Percentiles rank a stretch among this genome's conserved stretches.
Conservation (phyloP, 2,113 vertebrate species). For the Tyto alba region DNA sequence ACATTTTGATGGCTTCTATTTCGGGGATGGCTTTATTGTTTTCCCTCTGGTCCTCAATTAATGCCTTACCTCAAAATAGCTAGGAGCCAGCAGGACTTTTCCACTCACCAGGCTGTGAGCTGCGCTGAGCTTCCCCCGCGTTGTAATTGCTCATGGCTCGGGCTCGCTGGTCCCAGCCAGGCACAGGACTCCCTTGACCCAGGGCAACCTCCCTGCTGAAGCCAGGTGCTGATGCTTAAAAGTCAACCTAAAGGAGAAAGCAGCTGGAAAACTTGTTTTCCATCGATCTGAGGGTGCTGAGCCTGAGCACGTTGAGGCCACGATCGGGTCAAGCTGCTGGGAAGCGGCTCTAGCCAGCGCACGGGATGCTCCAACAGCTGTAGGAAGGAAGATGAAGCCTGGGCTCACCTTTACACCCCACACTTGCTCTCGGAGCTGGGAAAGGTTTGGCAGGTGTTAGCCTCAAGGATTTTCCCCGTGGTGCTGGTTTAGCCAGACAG, state of each 20-base stretch:
- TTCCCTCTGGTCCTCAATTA: constrained; percentile 29
- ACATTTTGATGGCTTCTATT: constrained; percentile 32
- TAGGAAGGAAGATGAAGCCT: neutral
- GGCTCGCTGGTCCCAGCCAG: neutral
- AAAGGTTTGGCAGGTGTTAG: accelerated
- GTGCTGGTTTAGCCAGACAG: neutral
- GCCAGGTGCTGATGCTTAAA: neutral
- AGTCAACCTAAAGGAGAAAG: neutral
- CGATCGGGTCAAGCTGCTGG: neutral
- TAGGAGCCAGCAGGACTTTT: neutral
- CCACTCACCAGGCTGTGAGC: neutral
- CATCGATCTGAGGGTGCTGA: neutral
- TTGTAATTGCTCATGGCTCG: neutral
- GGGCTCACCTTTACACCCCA: neutral
- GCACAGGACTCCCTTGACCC: accelerated
- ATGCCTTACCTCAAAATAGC: constrained; percentile 38
- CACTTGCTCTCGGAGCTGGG: neutral
- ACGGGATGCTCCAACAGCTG: neutral
- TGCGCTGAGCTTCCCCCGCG: neutral
- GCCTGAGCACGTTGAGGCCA: accelerated
- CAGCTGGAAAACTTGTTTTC: neutral
- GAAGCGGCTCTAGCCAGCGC: neutral
- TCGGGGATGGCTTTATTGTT: neutral
- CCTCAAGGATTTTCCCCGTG: neutral
- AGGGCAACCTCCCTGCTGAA: neutral